A percentile compares a stretch with the other conserved stretches of the same genome.
Evolutionary conservation across 2,113 vertebrate genomes (phyloP).

Genomic region (Dinomys branickii): DNA sequence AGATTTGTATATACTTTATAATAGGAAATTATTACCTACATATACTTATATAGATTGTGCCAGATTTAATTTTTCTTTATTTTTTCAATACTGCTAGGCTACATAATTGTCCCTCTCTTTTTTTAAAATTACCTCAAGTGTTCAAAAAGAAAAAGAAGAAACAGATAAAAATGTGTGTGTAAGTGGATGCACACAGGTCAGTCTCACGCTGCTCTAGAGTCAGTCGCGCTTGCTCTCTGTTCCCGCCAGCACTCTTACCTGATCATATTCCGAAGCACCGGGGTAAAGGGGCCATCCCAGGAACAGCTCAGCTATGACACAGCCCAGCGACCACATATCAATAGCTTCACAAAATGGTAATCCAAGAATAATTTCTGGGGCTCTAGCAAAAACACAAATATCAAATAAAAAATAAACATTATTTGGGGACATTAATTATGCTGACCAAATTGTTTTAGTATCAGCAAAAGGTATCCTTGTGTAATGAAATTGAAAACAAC

Average conservation of each 20-base stretch:
- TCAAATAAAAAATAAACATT: conserved; percentile 8
- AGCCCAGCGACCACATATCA: conserved; percentile 99
- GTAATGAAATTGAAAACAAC: conserved; percentile 55
- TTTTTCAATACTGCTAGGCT: not conserved
- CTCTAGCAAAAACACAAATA: conserved; percentile 85
- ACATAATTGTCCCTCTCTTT: not conserved
- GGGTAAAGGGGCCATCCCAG: conserved; percentile 98
- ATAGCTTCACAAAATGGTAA: conserved; percentile 98
- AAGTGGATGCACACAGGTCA: not conserved
- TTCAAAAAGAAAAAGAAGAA: not conserved
- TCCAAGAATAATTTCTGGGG: conserved; percentile 98
- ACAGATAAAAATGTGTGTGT: not conserved
- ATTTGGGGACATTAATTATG: conserved; percentile 38
- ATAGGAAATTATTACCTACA: not conserved
- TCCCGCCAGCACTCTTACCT: conserved; percentile 87
- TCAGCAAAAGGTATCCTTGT: conserved; percentile 23
- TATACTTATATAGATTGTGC: not conserved
- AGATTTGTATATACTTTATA: not conserved
- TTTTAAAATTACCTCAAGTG: too few species aligned
- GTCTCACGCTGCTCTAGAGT: not conserved
- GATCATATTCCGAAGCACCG: conserved; percentile 98
- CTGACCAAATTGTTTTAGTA: conserved; percentile 2
- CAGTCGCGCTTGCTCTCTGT: not conserved
- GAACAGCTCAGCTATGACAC: conserved; percentile 98
- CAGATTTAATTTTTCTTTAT: not conserved